A percentile compares a stretch with the other conserved stretches of the same genome.
Conservation (phyloP, 2,113 vertebrate genomes). For the Glaucomys volans region DNA sequence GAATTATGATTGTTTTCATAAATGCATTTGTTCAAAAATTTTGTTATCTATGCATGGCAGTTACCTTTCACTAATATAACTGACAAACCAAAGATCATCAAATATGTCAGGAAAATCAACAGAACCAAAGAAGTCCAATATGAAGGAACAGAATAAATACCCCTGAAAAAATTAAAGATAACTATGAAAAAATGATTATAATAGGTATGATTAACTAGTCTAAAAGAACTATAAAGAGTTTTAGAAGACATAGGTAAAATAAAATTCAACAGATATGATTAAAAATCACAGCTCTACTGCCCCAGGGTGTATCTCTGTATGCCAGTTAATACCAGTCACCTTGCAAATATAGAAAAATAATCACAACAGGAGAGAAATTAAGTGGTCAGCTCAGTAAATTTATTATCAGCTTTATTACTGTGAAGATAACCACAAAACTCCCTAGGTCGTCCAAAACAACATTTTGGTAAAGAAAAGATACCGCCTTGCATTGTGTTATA, state of each 20-base stretch:
- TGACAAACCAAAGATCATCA: not conserved
- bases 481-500: not conserved
- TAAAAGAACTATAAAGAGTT: not conserved
- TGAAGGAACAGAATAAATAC: conserved; percentile 18
- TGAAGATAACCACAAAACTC: conserved; percentile 23
- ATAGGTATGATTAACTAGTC: not conserved
- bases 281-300: not conserved
- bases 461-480: conserved; percentile 27
- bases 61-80: not conserved
- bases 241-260: not conserved
- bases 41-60: not conserved
- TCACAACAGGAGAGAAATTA: conserved; percentile 25
- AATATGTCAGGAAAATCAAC: conserved; percentile 12
- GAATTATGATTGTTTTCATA: not conserved
- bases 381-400: not conserved
- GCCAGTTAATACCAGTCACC: not conserved
- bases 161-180: not conserved
- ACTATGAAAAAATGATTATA: not conserved
- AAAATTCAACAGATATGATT: conserved; percentile 23
- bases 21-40: not conserved
- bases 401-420: not conserved
- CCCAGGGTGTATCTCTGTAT: not conserved
- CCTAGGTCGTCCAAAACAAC: not conserved
- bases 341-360: conserved; percentile 3
- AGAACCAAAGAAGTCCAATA: not conserved